Evolutionary conservation across 2,113 vertebrate species (phyloP).

Genomic region (Anseranas semipalmata): DNA sequence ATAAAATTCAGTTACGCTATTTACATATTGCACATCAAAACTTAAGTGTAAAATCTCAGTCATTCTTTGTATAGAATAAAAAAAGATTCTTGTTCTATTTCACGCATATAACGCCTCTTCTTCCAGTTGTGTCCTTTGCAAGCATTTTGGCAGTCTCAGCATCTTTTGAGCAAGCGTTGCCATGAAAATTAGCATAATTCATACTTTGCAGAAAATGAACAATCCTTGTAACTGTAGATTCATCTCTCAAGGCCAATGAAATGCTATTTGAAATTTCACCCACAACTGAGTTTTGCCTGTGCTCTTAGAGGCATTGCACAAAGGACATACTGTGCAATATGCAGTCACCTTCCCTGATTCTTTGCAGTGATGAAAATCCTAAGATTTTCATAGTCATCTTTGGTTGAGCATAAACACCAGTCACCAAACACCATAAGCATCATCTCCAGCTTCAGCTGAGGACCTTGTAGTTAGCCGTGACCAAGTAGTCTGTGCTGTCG

Average conservation of each 20-base stretch:
- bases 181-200: slow-evolving; percentile 17
- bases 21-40: slow-evolving; percentile 24
- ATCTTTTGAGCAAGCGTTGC: background rate
- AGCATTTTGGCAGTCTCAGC: slow-evolving; percentile 12
- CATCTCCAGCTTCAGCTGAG: background rate
- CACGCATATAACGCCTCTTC: slow-evolving; percentile 29
- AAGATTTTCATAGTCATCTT: background rate
- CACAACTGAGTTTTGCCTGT: background rate
- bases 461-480: background rate
- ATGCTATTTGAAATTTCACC: background rate
- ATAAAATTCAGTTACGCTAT: background rate
- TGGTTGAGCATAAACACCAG: background rate
- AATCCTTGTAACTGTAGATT: background rate
- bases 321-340: background rate
- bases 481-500: background rate
- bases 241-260: background rate
- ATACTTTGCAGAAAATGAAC: slow-evolving; percentile 41
- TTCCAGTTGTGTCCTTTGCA: slow-evolving; percentile 41
- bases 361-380: background rate
- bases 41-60: slow-evolving; percentile 44
- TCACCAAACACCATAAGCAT: background rate
- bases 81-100: slow-evolving; percentile 55
- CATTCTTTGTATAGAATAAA: slow-evolving; percentile 68
- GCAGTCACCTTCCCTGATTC: background rate
- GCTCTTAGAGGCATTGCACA: background rate